Base-by-base conservation (phyloP, 2,888 invertebrate species). In the Pediacus dermestoides region DNA sequence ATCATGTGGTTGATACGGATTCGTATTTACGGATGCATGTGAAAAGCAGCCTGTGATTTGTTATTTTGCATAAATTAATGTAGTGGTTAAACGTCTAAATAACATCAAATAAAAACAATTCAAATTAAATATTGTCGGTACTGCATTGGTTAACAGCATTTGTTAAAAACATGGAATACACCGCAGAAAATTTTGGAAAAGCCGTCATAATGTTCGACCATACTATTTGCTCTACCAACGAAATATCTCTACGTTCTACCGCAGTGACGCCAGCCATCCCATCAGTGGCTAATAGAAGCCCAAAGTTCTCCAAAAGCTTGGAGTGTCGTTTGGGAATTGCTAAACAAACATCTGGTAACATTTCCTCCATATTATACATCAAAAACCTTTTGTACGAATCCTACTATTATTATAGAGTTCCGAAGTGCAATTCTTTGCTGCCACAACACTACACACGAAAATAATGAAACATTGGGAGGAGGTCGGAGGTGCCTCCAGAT, bases 401-500 rank as follows among this genome's bases (percentile, higher is more conserved):
- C n/a, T n/a, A n/a, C n/a, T n/a, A n/a, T n/a, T n/a, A 9, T 73
- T 75, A 27, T 66, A 91, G 90, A 76, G 80, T 37, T 82, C 84
- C 48, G 93, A 93, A 73, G 86, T 92, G 16, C 93, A 94, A 68
- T 94, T 91, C 71, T 95, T 90, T 74, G 94, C 88, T 37, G 94
- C 94, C 2, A 88, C 88, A 31, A 91, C 91, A 14, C 69, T 95
- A 12, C 88, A 94, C 59, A 81, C 85, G 1, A 95, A 95, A 68
- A 78, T 95, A 33, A 79, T 88, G 54, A 84, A 88, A 61, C 84
- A 82, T 61, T 94, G 91, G 90, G 76, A 79, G 61, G 91, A 93
- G 71, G n/a, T n/a, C n/a, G n/a, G n/a, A n/a, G 71, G 78, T 94
- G 14, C 91, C 92, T 4, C 73, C 76, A 31, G 84, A 84, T 44